Conservation (phyloP, 2,888 invertebrate species). For the Troides oblongomaculatus region DNA sequence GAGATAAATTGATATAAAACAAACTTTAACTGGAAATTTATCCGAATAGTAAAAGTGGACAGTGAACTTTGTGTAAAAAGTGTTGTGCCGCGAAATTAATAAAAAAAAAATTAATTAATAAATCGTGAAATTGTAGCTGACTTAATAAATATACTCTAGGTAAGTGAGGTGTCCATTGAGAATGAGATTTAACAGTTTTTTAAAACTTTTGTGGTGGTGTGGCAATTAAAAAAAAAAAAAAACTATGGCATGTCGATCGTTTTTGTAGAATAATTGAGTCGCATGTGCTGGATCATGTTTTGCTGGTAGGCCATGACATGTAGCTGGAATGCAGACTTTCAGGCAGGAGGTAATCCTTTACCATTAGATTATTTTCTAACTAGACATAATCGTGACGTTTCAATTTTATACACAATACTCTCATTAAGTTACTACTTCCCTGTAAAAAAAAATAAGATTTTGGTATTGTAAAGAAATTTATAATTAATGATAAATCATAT, state of each 20-base stretch:
- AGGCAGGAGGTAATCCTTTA: constrained; percentile 38
- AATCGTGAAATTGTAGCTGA: constrained; percentile 43
- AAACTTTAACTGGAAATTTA: no score
- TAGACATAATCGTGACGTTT: constrained; percentile 6
- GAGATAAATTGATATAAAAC: no score
- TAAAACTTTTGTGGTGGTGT: constrained; percentile 68
- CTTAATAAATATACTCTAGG: constrained; percentile 51
- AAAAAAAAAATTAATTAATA: constrained; percentile 13
- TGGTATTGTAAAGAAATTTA: no score
- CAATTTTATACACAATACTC: no score
- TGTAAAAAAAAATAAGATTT: no score
- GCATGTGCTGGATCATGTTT: constrained; percentile 63
- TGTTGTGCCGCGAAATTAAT: constrained; percentile 34
- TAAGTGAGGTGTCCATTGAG: constrained; percentile 68
- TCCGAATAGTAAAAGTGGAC: constrained; percentile 33
- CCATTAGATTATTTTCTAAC: constrained; percentile 31
- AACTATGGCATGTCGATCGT: constrained; percentile 60
- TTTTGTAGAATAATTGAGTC: constrained; percentile 47
- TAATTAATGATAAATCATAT: no score
- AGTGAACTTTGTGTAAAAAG: constrained; percentile 35
- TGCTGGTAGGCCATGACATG: constrained; percentile 33
- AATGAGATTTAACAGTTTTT: constrained; percentile 59
- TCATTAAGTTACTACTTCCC: no score
- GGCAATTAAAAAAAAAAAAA: constrained; percentile 43
- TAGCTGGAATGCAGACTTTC: constrained; percentile 44